Conservation (phyloP, 2,113 vertebrate genomes). For the Ctenodactylus gundi region DNA sequence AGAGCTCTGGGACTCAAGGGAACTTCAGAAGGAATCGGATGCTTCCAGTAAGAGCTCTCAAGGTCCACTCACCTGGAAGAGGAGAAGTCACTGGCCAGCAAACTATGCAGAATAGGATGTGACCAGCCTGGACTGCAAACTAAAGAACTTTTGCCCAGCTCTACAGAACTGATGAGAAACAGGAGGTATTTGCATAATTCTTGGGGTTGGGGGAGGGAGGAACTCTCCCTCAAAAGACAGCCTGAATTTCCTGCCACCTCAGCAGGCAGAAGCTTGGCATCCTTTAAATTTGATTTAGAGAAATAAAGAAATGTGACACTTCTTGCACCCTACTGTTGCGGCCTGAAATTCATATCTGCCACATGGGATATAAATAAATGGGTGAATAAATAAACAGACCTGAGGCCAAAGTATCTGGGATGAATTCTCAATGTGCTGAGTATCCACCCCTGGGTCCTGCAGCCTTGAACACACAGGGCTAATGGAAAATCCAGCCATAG, state of each 20-base stretch:
- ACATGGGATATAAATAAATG: constrained; percentile 55
- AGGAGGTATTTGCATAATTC: neutral
- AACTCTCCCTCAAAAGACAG: constrained; percentile 22
- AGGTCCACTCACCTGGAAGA: neutral
- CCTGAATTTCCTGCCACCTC: constrained; percentile 42
- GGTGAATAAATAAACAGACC: constrained; percentile 52
- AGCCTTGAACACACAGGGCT: constrained; percentile 16
- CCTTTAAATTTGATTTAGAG: constrained; percentile 56
- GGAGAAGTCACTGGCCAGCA: neutral
- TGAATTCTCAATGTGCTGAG: constrained; percentile 41
- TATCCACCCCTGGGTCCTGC: neutral
- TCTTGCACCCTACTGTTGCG: neutral
- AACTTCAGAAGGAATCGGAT: neutral
- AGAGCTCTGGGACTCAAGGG: neutral
- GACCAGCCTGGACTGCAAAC: neutral
- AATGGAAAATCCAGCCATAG: neutral
- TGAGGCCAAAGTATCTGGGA: constrained; percentile 13
- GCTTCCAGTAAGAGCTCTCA: neutral
- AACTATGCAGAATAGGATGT: neutral
- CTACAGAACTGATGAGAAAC: neutral
- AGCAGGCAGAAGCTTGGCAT: constrained; percentile 34
- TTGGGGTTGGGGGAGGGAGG: neutral
- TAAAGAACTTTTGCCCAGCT: neutral
- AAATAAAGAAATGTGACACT: constrained; percentile 61
- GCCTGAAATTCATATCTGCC: constrained; percentile 47